A percentile compares a stretch with the other conserved stretches of the same genome.
Conservation (phyloP, 2,113 vertebrate species). For the Toxotes chatareus region DNA sequence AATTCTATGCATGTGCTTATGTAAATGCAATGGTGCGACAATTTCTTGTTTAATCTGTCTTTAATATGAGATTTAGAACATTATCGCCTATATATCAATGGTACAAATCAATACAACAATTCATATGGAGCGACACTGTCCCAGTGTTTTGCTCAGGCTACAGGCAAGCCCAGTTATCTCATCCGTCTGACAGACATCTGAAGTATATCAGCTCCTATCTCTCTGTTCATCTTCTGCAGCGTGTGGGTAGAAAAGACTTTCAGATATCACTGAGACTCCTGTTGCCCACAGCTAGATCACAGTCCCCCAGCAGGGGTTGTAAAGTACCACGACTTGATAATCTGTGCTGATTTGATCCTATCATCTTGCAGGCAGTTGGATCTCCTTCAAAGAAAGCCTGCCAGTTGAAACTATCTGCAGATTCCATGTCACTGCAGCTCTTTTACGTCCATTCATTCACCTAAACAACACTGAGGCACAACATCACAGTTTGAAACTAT, state of each 20-base stretch:
- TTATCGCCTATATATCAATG: background rate
- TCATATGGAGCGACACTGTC: background rate
- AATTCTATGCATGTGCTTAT: background rate
- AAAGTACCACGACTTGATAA: slow-evolving; percentile 74
- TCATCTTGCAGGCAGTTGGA: slow-evolving; percentile 51
- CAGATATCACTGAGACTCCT: slow-evolving; percentile 57
- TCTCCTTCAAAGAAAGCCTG: slow-evolving; percentile 60
- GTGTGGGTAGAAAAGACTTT: slow-evolving; percentile 47
- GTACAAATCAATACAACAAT: slow-evolving; percentile 31
- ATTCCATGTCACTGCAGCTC: slow-evolving; percentile 32
- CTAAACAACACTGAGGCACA: slow-evolving; percentile 23
- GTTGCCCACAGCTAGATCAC: slow-evolving; percentile 69
- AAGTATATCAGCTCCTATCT: slow-evolving; percentile 58
- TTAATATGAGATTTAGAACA: background rate
- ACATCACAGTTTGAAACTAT: slow-evolving; percentile 22
- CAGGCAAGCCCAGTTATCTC: slow-evolving; percentile 51
- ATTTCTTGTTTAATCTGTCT: background rate
- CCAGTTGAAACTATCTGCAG: slow-evolving; percentile 51
- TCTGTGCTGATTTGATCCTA: slow-evolving; percentile 75
- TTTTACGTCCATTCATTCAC: slow-evolving; percentile 44
- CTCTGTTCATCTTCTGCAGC: slow-evolving; percentile 55
- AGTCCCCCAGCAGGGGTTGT: slow-evolving; percentile 65
- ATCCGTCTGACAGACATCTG: slow-evolving; percentile 61
- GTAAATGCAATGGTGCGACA: background rate
- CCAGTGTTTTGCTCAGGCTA: slow-evolving; percentile 24